These are phyloP conservation scores for Athalia cordata DNA, from an alignment of 2,888 invertebrate genomes.

Conservation along the genomic window DNA sequence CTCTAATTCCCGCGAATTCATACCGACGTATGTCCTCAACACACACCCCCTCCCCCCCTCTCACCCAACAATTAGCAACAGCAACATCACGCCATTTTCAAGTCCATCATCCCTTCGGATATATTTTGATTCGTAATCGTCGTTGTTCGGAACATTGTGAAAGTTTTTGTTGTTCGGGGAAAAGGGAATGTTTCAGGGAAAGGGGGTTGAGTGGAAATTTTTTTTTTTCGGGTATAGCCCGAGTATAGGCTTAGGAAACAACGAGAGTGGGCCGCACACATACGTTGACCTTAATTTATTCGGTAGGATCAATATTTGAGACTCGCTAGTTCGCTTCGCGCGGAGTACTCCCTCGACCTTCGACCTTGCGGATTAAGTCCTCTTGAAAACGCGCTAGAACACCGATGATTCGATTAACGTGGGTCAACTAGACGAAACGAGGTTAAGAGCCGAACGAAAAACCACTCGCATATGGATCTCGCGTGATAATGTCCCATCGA, in stretches of 20 bases:
- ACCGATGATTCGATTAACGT: conserved; percentile 38
- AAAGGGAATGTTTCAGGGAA: too few species aligned
- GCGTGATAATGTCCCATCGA: too few species aligned
- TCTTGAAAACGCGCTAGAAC: conserved; percentile 36
- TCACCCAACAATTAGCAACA: neutral
- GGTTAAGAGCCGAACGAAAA: conserved; percentile 8
- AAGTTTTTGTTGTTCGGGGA: too few species aligned
- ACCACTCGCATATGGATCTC: neutral
- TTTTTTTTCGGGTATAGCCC: too few species aligned
- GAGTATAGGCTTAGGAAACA: too few species aligned
- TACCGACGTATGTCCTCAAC: conserved; percentile 26
- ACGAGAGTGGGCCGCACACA: too few species aligned
- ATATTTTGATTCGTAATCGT: neutral
- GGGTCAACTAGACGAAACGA: conserved; percentile 36
- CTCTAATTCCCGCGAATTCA: conserved; percentile 32
- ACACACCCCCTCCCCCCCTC: too few species aligned
- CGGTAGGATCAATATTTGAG: neutral
- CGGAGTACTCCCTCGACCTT: conserved; percentile 20
- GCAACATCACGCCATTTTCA: neutral
- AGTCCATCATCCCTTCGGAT: conserved; percentile 1
- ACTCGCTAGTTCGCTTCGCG: neutral
- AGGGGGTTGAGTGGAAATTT: too few species aligned
- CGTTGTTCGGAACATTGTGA: too few species aligned
- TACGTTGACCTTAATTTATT: conserved; percentile 19
- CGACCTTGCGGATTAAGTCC: conserved; percentile 37